phyloP scores from a whole-genome alignment of 2,888 invertebrate genomes.

The Pteria penguin region DNA sequence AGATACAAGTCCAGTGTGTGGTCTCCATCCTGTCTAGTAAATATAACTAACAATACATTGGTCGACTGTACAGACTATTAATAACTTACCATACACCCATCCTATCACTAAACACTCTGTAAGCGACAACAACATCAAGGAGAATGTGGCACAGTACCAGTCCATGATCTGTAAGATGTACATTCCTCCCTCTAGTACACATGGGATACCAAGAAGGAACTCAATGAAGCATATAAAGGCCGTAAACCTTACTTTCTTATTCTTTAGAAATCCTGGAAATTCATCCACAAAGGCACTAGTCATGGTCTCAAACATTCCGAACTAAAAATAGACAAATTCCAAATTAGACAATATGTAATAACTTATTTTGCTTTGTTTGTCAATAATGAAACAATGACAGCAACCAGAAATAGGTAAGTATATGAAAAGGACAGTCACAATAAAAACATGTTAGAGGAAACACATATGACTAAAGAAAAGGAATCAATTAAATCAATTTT shows the following conservation, averaged over 20 bases:
- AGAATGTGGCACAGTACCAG: slow-evolving; percentile 79
- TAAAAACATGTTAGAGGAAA: too few species aligned
- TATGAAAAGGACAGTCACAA: too few species aligned
- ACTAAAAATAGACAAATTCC: slow-evolving; percentile 82
- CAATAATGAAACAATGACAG: too few species aligned
- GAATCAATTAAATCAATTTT: too few species aligned
- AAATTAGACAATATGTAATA: too few species aligned
- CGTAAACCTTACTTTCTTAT: slow-evolving; percentile 84
- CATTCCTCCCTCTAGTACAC: slow-evolving; percentile 84
- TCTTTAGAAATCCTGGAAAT: slow-evolving; percentile 81
- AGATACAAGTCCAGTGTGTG: too few species aligned
- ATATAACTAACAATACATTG: too few species aligned
- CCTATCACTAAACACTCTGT: slow-evolving; percentile 75
- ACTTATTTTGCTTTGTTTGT: too few species aligned
- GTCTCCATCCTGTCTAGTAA: too few species aligned
- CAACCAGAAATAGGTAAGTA: too few species aligned
- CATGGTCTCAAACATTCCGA: slow-evolving; percentile 89
- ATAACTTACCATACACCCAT: slow-evolving; percentile 77
- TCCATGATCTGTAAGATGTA: slow-evolving; percentile 80
- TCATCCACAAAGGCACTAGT: slow-evolving; percentile 88
- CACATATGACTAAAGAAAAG: too few species aligned
- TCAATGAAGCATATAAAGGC: slow-evolving; percentile 83
- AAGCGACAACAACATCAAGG: slow-evolving; percentile 79
- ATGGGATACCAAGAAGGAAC: slow-evolving; percentile 85
- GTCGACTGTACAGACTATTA: too few species aligned